Conservation (phyloP, 2,797 vertebrate genomes). For the Gymnoscopelus braueri region DNA sequence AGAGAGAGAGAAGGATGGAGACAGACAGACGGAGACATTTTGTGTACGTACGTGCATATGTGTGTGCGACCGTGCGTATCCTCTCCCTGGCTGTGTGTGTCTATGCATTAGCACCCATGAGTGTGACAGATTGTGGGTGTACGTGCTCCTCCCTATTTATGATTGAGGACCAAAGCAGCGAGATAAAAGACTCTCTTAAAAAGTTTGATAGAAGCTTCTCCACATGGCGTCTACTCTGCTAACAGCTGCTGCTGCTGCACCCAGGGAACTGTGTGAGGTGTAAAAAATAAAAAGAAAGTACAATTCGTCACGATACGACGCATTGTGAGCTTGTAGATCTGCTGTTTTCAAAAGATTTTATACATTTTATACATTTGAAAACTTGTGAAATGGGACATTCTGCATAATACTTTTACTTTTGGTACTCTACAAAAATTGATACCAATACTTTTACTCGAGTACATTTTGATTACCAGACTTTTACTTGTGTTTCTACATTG, state of each 20-base stretch:
- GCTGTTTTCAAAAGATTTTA: too few relatives aligned
- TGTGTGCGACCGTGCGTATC: background rate
- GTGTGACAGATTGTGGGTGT: background rate
- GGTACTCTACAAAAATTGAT: too few relatives aligned
- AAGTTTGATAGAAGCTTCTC: background rate
- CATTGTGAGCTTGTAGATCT: too few relatives aligned
- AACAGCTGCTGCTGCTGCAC: background rate
- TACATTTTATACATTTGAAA: too few relatives aligned
- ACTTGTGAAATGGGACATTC: too few relatives aligned
- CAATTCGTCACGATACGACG: too few relatives aligned
- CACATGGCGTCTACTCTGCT: background rate
- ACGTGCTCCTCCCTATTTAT: background rate
- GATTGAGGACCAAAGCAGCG: background rate
- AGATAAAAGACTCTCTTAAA: background rate
- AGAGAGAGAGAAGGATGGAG: background rate
- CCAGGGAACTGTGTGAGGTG: background rate
- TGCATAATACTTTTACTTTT: too few relatives aligned
- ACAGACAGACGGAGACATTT: constrained; percentile 30
- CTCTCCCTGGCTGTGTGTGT: background rate
- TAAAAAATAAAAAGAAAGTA: too few relatives aligned
- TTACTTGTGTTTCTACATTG: too few relatives aligned
- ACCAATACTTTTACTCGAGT: too few relatives aligned
- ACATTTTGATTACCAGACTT: too few relatives aligned
- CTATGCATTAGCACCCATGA: too few relatives aligned
- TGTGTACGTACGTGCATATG: constrained; percentile 2